A percentile compares a stretch with the other conserved stretches of the same genome.
phyloP scores from a whole-genome alignment of 35 echinoderm and acorn worm species.

The Holothuria glaberrima region DNA sequence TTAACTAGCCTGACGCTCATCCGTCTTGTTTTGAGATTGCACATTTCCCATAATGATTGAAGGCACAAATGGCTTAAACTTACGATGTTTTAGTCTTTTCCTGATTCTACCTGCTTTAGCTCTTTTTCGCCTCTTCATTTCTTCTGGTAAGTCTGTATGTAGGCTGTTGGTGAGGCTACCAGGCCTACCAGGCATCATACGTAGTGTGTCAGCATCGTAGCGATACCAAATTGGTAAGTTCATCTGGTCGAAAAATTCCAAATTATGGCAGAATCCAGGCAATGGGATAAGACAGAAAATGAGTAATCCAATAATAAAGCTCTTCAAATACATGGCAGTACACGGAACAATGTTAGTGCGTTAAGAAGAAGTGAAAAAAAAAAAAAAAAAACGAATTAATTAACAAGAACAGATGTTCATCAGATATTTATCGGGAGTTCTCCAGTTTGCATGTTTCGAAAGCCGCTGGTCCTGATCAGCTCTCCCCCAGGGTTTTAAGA shows the following conservation, averaged over 20 bases:
- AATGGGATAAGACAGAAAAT: not conserved
- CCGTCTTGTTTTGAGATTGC: too few species aligned
- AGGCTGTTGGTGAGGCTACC: not conserved
- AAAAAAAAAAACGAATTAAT: too few species aligned
- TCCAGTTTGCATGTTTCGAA: too few species aligned
- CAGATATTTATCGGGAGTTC: too few species aligned
- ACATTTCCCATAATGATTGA: too few species aligned
- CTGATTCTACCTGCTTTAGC: too few species aligned
- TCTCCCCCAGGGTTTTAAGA: too few species aligned
- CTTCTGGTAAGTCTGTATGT: constrained; percentile 21
- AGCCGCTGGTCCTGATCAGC: too few species aligned
- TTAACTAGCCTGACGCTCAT: too few species aligned
- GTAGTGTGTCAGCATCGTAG: constrained; percentile 13
- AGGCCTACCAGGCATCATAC: not conserved
- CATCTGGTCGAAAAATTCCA: not conserved
- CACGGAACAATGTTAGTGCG: not conserved
- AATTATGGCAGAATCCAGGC: not conserved
- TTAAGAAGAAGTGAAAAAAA: not conserved
- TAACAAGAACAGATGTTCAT: too few species aligned
- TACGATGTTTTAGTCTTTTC: too few species aligned
- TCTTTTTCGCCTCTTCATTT: constrained; percentile 31
- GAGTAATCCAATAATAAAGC: not conserved
- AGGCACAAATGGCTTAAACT: too few species aligned
- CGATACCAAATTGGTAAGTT: constrained; percentile 12
- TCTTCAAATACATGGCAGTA: not conserved